These are phyloP conservation scores for Temnothorax curvispinosus DNA, from an alignment of 1,140 invertebrate genomes.

Conservation along the genomic window DNA sequence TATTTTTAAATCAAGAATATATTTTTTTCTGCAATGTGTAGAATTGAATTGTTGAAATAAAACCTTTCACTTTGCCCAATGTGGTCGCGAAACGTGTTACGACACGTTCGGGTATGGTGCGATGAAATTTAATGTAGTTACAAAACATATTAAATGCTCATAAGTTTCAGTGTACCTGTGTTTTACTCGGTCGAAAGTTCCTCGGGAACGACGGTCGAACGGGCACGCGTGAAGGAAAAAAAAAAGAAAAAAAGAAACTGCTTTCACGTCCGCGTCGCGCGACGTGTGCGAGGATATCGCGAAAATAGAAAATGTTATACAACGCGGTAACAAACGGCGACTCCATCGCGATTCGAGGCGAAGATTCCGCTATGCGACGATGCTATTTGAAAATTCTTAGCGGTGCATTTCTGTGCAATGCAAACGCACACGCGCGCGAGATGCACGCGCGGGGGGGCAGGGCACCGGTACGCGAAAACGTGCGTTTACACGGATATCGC, in stretches of 20 bases:
- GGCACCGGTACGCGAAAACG: slow-evolving; percentile 62
- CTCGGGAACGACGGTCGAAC: not conserved
- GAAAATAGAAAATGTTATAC: slow-evolving; percentile 44
- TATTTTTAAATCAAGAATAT: too few species aligned
- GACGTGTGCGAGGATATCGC: slow-evolving; percentile 20
- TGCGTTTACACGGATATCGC: slow-evolving; percentile 67
- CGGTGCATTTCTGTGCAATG: slow-evolving; percentile 12
- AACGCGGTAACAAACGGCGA: slow-evolving; percentile 9
- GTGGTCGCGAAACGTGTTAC: not conserved
- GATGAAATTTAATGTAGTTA: not conserved
- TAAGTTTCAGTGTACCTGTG: not conserved
- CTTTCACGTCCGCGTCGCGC: slow-evolving; percentile 41
- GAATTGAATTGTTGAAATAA: not conserved
- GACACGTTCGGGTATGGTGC: not conserved
- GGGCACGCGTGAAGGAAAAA: slow-evolving; percentile 4
- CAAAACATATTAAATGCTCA: not conserved
- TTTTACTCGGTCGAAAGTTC: slow-evolving; percentile 22
- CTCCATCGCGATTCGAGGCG: not conserved
- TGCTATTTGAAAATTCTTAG: slow-evolving; percentile 43
- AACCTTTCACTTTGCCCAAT: not conserved
- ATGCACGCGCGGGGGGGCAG: too few species aligned
- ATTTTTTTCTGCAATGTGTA: too few species aligned
- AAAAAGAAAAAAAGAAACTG: slow-evolving; percentile 8
- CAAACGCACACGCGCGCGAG: not conserved
- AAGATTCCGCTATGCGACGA: slow-evolving; percentile 25